Evolutionary conservation across 92 coral and sea anemone species (phyloP).

Genomic region (Porites divaricata): DNA sequence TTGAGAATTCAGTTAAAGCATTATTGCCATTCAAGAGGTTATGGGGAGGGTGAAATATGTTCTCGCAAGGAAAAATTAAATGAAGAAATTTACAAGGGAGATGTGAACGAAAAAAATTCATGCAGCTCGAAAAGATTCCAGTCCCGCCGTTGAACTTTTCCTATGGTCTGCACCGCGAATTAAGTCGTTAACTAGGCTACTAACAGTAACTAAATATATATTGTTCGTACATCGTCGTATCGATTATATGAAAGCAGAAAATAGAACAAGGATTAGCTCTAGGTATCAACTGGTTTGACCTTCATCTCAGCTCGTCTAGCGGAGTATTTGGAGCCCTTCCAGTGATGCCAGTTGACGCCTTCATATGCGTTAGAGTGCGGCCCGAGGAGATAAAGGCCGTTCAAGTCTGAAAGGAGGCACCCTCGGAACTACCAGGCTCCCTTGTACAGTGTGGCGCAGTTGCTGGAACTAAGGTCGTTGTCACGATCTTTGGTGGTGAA

Average conservation of each 20-base stretch:
- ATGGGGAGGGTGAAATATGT: too few species aligned
- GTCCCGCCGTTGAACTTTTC: too few species aligned
- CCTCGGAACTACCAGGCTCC: slow-evolving; percentile 55
- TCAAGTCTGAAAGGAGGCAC: slow-evolving; percentile 42
- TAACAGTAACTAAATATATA: too few species aligned
- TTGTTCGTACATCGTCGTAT: too few species aligned
- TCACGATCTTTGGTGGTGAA: slow-evolving; percentile 48
- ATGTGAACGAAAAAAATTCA: too few species aligned
- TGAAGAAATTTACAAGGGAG: too few species aligned
- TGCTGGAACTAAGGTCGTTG: background rate
- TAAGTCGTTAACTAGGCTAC: too few species aligned
- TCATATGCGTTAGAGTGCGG: slow-evolving; percentile 14
- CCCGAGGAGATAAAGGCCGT: slow-evolving; percentile 49
- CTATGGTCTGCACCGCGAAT: too few species aligned
- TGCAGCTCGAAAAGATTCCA: too few species aligned
- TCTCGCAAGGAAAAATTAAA: too few species aligned
- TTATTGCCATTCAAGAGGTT: too few species aligned
- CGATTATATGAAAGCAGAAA: background rate
- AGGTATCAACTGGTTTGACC: slow-evolving; percentile 35
- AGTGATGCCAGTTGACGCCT: slow-evolving; percentile 49
- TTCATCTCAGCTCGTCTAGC: slow-evolving; percentile 54
- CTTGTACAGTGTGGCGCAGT: slow-evolving; percentile 33
- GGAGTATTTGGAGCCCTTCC: slow-evolving; percentile 40
- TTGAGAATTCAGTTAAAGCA: too few species aligned
- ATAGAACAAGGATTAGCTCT: background rate